These are phyloP conservation scores for Acleris sparsana DNA, from an alignment of 2,888 invertebrate genomes.

Conservation along the genomic window DNA sequence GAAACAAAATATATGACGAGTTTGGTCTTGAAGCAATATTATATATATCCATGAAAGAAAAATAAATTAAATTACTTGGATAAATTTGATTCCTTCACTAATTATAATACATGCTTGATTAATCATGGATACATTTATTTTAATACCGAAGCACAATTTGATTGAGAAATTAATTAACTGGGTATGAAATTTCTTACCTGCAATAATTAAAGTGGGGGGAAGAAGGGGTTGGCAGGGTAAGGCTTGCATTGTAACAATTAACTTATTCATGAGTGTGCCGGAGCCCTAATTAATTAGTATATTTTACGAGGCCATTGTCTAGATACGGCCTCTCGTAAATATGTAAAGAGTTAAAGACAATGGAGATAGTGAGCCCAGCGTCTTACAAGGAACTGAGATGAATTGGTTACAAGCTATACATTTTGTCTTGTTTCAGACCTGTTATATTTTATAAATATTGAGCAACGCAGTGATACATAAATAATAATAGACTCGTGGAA, in stretches of 20 bases:
- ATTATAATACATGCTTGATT: too few species aligned
- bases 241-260: conserved; percentile 68
- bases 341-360: conserved; percentile 59
- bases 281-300: conserved; percentile 79
- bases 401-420: background rate
- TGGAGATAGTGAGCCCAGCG: conserved; percentile 40
- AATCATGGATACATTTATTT: background rate
- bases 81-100: too few species aligned
- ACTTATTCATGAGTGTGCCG: conserved; percentile 77
- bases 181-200: conserved; percentile 59
- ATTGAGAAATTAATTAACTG: conserved; percentile 49
- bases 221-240: conserved; percentile 40
- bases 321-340: conserved; percentile 72
- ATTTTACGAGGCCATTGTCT: conserved; percentile 79
- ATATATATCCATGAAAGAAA: too few species aligned
- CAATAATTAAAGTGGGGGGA: conserved; percentile 60
- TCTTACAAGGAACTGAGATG: background rate
- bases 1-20: too few species aligned
- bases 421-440: background rate
- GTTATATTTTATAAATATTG: too few species aligned
- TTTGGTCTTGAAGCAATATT: too few species aligned
- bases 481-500: too few species aligned
- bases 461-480: too few species aligned
- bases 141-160: conserved; percentile 28
- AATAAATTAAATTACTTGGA: too few species aligned